These are phyloP conservation scores for Rhynchopsitta pachyrhyncha DNA, from an alignment of 2,113 vertebrate species.

Conservation along the genomic window DNA sequence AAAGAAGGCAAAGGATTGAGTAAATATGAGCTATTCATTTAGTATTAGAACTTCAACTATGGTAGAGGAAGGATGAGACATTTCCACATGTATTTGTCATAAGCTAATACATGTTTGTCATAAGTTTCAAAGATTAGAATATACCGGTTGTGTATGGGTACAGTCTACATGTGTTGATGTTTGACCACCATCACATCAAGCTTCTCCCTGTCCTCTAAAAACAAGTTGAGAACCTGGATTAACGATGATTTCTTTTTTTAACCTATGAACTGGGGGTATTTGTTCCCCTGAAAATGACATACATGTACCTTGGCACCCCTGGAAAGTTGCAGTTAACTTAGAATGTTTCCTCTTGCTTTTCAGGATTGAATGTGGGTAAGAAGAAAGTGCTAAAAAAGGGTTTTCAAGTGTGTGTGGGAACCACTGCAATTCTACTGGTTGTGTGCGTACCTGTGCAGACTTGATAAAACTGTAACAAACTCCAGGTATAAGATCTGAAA, in stretches of 20 bases:
- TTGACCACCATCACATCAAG: neutral
- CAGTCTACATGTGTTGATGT: neutral
- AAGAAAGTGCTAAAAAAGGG: neutral
- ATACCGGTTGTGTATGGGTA: rapidly evolving
- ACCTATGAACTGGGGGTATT: neutral
- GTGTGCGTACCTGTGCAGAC: neutral
- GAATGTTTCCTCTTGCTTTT: neutral
- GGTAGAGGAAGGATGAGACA: neutral
- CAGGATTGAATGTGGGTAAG: rapidly evolving
- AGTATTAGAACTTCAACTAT: neutral
- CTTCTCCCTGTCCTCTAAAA: neutral
- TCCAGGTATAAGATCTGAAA: neutral
- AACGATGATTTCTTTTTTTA: neutral
- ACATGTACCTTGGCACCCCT: neutral
- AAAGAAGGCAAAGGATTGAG: neutral
- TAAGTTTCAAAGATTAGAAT: neutral
- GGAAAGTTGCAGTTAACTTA: neutral
- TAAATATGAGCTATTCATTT: neutral
- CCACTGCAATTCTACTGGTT: neutral
- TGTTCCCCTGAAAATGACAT: neutral
- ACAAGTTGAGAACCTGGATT: neutral
- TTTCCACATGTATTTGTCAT: neutral
- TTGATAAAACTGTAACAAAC: neutral
- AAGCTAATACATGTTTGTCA: neutral
- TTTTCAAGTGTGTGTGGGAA: neutral